A percentile compares a stretch with the other conserved stretches of the same genome.
These are phyloP conservation scores for Peromyscus melanophrys DNA, from an alignment of 2,797 vertebrate genomes.

Conservation along the genomic window DNA sequence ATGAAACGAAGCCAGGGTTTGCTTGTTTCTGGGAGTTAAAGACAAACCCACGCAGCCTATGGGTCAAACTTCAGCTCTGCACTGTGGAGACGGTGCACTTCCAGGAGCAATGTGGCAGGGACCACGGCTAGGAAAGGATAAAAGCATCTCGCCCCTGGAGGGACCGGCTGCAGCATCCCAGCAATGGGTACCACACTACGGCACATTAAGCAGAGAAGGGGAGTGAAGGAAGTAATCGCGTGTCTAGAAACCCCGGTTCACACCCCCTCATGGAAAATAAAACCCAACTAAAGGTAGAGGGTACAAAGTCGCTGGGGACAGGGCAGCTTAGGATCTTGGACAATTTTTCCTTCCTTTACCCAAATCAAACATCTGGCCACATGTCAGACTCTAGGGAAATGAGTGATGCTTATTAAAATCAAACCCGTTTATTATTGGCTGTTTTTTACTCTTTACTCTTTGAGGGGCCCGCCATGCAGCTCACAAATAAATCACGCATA, in stretches of 20 bases:
- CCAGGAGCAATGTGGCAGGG: not conserved
- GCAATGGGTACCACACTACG: not conserved
- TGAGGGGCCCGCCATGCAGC: too few species aligned
- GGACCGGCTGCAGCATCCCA: not conserved
- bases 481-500: too few species aligned
- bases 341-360: not conserved
- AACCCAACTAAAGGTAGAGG: not conserved
- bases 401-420: not conserved
- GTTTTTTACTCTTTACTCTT: too few species aligned
- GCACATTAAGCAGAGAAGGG: not conserved
- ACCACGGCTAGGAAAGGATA: not conserved
- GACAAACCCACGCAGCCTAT: not conserved
- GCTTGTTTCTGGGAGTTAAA: slow-evolving; percentile 8
- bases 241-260: not conserved
- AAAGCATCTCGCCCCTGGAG: not conserved
- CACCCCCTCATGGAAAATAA: slow-evolving; percentile 5
- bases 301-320: not conserved
- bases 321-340: not conserved
- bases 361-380: not conserved
- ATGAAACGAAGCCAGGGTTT: not conserved
- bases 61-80: not conserved
- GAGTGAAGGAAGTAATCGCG: not conserved
- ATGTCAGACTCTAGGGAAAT: not conserved
- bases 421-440: not conserved
- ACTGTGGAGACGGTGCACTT: slow-evolving; percentile 17